Conservation (phyloP, 1,140 invertebrate genomes). For the Diorhabda carinulata region DNA sequence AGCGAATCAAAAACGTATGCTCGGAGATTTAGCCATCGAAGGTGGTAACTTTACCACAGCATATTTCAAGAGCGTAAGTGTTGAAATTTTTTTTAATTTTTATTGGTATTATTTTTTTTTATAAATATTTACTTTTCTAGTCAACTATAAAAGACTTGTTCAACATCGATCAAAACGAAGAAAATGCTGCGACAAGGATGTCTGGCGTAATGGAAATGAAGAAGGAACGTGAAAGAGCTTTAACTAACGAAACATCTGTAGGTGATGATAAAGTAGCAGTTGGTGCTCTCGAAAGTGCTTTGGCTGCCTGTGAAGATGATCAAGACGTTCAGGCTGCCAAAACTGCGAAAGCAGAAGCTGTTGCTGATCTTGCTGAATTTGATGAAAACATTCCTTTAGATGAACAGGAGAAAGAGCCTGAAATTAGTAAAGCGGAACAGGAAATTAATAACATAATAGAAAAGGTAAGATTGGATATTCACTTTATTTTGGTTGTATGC, state of each 20-base stretch:
- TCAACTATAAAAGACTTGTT: slow-evolving; percentile 92
- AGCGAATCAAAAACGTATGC: slow-evolving; percentile 93
- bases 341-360: slow-evolving; percentile 87
- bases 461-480: slow-evolving; percentile 58
- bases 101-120: not conserved
- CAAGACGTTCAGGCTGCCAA: slow-evolving; percentile 87
- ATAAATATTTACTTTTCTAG: slow-evolving; percentile 49
- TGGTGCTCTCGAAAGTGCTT: slow-evolving; percentile 73
- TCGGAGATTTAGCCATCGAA: slow-evolving; percentile 97
- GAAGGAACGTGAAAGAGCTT: slow-evolving; percentile 49
- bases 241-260: slow-evolving; percentile 28
- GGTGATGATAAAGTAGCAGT: slow-evolving; percentile 59
- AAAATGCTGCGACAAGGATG: slow-evolving; percentile 58
- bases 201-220: slow-evolving; percentile 55
- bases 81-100: not conserved
- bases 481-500: slow-evolving; percentile 10
- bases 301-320: slow-evolving; percentile 92
- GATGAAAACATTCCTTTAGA: slow-evolving; percentile 94
- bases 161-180: slow-evolving; percentile 66
- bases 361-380: slow-evolving; percentile 92
- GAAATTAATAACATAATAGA: slow-evolving; percentile 79
- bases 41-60: slow-evolving; percentile 98
- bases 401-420: slow-evolving; percentile 57
- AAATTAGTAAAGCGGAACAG: slow-evolving; percentile 76
- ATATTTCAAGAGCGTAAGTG: slow-evolving; percentile 87